These are phyloP conservation scores for Brachionus asplanchnoidis DNA, from an alignment of 1,140 invertebrate species.

Conservation along the genomic window DNA sequence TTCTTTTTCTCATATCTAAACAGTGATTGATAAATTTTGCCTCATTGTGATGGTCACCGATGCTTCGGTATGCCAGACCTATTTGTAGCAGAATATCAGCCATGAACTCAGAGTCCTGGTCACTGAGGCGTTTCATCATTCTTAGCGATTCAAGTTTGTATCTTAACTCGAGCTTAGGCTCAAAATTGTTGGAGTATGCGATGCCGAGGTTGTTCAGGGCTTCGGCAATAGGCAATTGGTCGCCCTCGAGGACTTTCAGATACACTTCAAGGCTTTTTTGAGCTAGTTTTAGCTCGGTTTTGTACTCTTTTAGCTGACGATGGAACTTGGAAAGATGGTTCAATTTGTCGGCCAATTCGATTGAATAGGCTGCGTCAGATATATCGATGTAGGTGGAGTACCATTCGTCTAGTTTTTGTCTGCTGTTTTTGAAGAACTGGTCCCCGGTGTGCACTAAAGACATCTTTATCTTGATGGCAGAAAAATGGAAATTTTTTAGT, in stretches of 20 bases:
- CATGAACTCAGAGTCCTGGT: neutral
- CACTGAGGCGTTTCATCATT: neutral
- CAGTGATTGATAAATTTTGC: neutral
- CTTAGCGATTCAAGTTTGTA: neutral
- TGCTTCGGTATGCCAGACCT: neutral
- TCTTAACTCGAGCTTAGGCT: neutral
- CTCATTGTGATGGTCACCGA: conserved; percentile 12
- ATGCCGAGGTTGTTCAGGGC: neutral
- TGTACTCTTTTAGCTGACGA: neutral
- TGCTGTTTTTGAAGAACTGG: neutral
- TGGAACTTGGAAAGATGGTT: neutral
- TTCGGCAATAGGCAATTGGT: neutral
- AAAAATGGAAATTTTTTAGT: neutral
- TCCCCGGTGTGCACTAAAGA: neutral
- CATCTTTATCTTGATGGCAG: neutral
- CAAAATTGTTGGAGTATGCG: neutral
- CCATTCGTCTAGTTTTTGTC: neutral
- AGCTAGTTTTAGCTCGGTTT: neutral
- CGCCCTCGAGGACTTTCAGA: neutral
- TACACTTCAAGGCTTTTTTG: conserved; percentile 19
- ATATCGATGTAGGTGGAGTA: neutral
- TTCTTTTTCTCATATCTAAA: neutral
- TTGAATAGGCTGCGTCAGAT: neutral
- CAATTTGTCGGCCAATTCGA: neutral
- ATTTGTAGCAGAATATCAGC: neutral